Evolutionary conservation across 1,140 invertebrate genomes (phyloP), one percentile per base, ranked within the genome.

Genomic region (Penaeus chinensis): DNA sequence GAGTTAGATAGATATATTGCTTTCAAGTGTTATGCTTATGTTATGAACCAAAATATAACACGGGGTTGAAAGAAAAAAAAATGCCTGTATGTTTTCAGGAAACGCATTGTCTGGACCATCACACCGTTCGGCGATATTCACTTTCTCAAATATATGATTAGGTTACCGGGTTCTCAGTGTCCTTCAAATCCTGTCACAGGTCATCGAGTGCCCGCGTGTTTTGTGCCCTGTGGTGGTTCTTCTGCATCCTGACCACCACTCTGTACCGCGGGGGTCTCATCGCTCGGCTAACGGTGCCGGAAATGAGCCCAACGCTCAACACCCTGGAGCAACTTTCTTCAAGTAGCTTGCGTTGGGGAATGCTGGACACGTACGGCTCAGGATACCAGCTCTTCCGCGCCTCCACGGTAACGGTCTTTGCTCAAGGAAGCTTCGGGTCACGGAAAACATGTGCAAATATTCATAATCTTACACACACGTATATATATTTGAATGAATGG

Each of bases 351-450:
- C n/a, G 80, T 32, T 89, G 87, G 87, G 87, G 85, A 7, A 88
- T 86, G 82, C 81, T 89, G 32, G 77, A 89, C 61, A 89, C 89
- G 20, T 89, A 88, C 19, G 90, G 87, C 66, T 90, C 90, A 32
- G 87, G 79, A 10, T 89, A 85, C 65, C 83, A 84, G 78, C 87
- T 89, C 60, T 89, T 89, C 76, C 24, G 80, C 32, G 69, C 87
- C 18, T 89, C 87, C 2, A 69, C 37, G 71, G 87, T 89, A 42
- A 22, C 47, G n/a, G 32, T 2, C 32, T 32, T 32, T 2, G 32
- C 32, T 32, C 32, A 32, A 32, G 32, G 32, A 32, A 32, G 32
- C 32, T 32, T 32, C 32, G 32, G 32, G 32, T 32, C 32, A 32
- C 32, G 0, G 24, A 74, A 27, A 74, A 19, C 69, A 77, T 47